Percentiles rank a stretch among this genome's conserved stretches.
Conservation (phyloP, 1,140 invertebrate genomes). For the Anagrus nilaparvatae region DNA sequence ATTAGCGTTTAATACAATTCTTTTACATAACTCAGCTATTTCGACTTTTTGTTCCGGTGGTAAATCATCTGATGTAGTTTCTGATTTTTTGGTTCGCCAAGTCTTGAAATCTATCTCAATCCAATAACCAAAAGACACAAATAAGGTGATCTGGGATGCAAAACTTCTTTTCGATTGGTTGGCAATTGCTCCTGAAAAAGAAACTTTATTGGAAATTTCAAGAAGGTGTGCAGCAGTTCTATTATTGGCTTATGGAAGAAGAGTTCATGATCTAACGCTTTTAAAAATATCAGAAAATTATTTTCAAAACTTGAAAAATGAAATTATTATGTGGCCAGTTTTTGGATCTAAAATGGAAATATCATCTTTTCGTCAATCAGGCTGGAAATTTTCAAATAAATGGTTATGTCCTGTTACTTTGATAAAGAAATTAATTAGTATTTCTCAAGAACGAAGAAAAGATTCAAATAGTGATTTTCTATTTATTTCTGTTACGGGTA, state of each 20-base stretch:
- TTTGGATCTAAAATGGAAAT: slow-evolving; percentile 27
- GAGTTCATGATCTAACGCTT: slow-evolving; percentile 25
- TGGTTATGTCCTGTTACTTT: background rate
- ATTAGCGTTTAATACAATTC: slow-evolving; percentile 21
- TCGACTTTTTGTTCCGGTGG: slow-evolving; percentile 20
- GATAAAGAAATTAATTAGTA: background rate
- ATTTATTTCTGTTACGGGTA: slow-evolving; percentile 8
- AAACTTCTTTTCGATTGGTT: slow-evolving; percentile 14
- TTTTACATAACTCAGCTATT: slow-evolving; percentile 25
- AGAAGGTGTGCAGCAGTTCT: slow-evolving; percentile 19
- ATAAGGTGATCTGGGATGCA: no score
- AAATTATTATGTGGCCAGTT: slow-evolving; percentile 20
- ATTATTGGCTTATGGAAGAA: slow-evolving; percentile 20
- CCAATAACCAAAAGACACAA: no score
- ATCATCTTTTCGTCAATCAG: slow-evolving; percentile 11
- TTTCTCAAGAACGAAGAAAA: background rate
- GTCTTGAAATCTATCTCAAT: slow-evolving; percentile 15
- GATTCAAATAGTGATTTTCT: background rate
- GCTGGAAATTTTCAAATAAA: background rate
- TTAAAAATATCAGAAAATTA: slow-evolving; percentile 14
- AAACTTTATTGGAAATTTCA: slow-evolving; percentile 18
- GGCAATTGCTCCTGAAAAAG: background rate
- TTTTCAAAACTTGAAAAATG: slow-evolving; percentile 11
- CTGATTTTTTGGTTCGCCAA: slow-evolving; percentile 14
- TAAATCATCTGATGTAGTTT: background rate